Conservation (phyloP, 2,888 invertebrate species). For the Drosophila borborema region DNA sequence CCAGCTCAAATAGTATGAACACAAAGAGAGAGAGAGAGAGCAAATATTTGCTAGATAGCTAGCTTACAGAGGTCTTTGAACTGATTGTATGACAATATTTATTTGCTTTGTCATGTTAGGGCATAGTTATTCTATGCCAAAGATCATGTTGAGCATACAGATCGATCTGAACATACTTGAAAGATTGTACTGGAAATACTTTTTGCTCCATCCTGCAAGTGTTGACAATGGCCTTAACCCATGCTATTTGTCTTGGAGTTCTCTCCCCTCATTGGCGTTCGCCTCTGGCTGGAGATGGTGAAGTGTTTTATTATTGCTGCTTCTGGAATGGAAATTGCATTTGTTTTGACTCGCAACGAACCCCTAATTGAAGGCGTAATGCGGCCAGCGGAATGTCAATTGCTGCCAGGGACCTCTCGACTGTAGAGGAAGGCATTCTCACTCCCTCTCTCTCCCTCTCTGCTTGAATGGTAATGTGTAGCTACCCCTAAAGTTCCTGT, state of each 20-base stretch:
- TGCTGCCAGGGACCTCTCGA: constrained; percentile 18
- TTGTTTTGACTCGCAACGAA: constrained; percentile 58
- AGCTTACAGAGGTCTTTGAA: constrained; percentile 11
- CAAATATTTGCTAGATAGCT: not conserved
- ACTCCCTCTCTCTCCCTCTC: not conserved
- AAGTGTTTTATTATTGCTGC: constrained; percentile 23
- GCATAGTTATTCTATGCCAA: not conserved
- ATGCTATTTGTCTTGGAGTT: not conserved
- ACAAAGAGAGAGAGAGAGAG: not conserved
- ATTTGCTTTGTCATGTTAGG: not conserved
- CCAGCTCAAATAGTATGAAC: constrained; percentile 1
- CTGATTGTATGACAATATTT: not conserved
- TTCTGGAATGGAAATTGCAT: constrained; percentile 11
- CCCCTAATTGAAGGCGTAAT: constrained; percentile 53
- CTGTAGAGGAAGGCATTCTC: not conserved
- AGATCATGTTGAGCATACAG: constrained; percentile 1
- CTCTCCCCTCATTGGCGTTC: not conserved
- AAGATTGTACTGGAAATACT: not conserved
- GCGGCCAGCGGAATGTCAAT: constrained; percentile 34
- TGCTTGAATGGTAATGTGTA: not conserved
- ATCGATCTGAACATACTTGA: not conserved
- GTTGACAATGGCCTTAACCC: not conserved
- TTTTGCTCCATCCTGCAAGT: not conserved
- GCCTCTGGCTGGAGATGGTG: not conserved
- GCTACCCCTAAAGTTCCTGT: constrained; percentile 40